Evolutionary conservation across 1,140 invertebrate species (phyloP).

Genomic region (Agraylea sexmaculata): DNA sequence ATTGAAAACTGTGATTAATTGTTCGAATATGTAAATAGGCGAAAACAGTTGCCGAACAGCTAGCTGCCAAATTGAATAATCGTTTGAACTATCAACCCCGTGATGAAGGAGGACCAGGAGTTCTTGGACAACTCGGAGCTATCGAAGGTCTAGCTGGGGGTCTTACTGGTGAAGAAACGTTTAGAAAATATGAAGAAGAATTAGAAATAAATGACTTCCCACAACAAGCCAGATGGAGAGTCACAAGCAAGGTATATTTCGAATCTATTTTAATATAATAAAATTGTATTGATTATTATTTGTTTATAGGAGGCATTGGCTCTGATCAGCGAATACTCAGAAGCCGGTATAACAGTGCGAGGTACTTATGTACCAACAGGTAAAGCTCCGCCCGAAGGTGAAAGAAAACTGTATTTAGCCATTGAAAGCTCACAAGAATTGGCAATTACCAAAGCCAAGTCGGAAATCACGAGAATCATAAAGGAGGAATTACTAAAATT

Average conservation of each 20-base stretch:
- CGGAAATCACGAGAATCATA: slow-evolving; percentile 94
- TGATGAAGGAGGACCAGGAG: slow-evolving; percentile 51
- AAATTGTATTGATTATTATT: slow-evolving; percentile 18
- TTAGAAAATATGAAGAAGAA: slow-evolving; percentile 95
- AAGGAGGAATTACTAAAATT: slow-evolving; percentile 95
- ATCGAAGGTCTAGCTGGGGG: slow-evolving; percentile 44
- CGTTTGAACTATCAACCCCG: slow-evolving; percentile 94
- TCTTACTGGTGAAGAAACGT: slow-evolving; percentile 58
- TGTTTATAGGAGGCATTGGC: slow-evolving; percentile 78
- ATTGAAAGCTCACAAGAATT: slow-evolving; percentile 97
- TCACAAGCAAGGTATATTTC: slow-evolving; percentile 79
- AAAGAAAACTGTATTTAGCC: slow-evolving; percentile 94
- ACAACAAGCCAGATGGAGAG: slow-evolving; percentile 93
- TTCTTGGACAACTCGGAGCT: slow-evolving; percentile 54
- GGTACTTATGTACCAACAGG: slow-evolving; percentile 91
- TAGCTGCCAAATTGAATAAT: slow-evolving; percentile 93
- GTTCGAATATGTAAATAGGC: slow-evolving; percentile 39
- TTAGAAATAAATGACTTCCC: slow-evolving; percentile 99
- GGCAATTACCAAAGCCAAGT: slow-evolving; percentile 94
- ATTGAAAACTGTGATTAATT: background rate
- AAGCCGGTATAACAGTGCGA: slow-evolving; percentile 94
- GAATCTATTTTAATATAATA: slow-evolving; percentile 1
- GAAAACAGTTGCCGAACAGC: slow-evolving; percentile 83
- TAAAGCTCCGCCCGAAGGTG: slow-evolving; percentile 85
- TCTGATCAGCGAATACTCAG: slow-evolving; percentile 97